A percentile compares a stretch with the other conserved stretches of the same genome.
phyloP scores from a whole-genome alignment of 2,113 vertebrate species.

The Pica pica region DNA sequence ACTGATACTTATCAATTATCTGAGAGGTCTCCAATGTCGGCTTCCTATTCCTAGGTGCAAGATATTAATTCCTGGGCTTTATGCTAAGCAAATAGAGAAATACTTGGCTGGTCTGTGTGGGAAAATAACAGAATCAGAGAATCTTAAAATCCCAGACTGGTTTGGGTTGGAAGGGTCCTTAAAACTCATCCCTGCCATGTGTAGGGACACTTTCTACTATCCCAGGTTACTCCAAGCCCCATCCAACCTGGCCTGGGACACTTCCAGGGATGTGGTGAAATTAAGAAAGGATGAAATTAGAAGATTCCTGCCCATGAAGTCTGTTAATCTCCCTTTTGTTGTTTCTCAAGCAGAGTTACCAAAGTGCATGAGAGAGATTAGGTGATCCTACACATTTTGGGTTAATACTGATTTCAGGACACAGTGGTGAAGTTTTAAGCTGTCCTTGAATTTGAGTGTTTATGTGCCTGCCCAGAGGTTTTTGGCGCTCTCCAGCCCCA shows the following conservation, averaged over 20 bases:
- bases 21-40: neutral
- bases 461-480: neutral
- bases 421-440: neutral
- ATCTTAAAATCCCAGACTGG: neutral
- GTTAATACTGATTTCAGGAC: neutral
- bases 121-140: neutral
- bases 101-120: neutral
- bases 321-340: neutral
- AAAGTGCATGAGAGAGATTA: neutral
- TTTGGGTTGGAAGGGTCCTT: neutral
- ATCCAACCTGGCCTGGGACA: fast-evolving
- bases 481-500: neutral
- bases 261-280: neutral
- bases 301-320: neutral
- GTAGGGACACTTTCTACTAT: neutral
- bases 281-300: neutral
- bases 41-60: neutral
- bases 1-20: neutral
- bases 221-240: fast-evolving
- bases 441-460: neutral
- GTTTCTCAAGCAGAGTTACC: neutral
- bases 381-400: neutral
- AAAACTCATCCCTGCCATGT: neutral
- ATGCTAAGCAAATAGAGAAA: neutral
- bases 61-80: neutral